Base-by-base conservation (phyloP, 1,140 invertebrate genomes). In the Hylyphantes graminicola region DNA sequence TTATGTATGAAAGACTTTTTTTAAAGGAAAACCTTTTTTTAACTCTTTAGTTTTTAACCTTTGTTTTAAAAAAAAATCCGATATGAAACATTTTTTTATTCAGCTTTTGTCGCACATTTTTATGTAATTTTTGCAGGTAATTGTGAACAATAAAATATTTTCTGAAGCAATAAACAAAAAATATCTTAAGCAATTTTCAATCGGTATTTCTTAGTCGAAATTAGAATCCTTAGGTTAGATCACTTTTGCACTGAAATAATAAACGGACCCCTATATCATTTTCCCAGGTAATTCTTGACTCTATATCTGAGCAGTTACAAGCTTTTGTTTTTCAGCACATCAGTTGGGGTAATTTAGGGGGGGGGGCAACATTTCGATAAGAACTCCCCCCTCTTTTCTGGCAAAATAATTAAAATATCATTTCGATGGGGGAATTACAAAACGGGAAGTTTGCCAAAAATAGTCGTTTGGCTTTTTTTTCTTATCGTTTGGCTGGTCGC, bases 351-450 rank as follows among this genome's bases (percentile, higher is more conserved):
- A 74, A 74, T 74, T 74, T 74, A 15, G 72, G 48, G 59, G 59
- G 17, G 54, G 17, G 35, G 35, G 35, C 35, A 35, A 10, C n/a
- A 48, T 59, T 74, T 74, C 59, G 72, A 74, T 74, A 74, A 74
- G 72, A 7, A 17, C 11, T 0, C 19, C 6, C 12, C 53, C 19
- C 35, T 19, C 17, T 54, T 73, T 73, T 50, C 54, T 55, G 48
- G 17, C 54, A 51, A 74, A 74, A 74, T 74, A 74, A 74, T 74
- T 74, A 74, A 74, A 74, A 74, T 74, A 74, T 74, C 72, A 74
- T 74, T 55, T 57, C 72, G 72, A 35, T 74, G 50, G 35, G 21
- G 70, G 70, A 19, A 54, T 53, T 15, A 35, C 19, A 59, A 55
- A 74, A 51, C 55, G 72, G 72, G 72, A 74, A 74, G 54, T n/a